phyloP scores from a whole-genome alignment of 2,113 vertebrate genomes.

The Phalacrocorax pelagicus region DNA sequence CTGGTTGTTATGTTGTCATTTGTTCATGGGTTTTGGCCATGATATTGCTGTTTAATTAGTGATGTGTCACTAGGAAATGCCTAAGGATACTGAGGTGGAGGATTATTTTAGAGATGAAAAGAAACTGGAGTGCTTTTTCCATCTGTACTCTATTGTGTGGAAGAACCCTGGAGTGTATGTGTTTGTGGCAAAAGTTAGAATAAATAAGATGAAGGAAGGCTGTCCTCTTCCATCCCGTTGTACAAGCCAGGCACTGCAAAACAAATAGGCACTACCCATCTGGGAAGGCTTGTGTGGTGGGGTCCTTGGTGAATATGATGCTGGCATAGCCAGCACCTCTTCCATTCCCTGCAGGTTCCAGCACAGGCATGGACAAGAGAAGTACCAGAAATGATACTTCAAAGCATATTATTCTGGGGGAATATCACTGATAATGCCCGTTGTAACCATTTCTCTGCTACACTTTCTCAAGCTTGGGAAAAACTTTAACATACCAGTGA shows the following conservation, averaged over 20 bases:
- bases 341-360: not conserved
- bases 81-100: not conserved
- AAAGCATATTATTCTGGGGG: not conserved
- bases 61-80: constrained; percentile 4
- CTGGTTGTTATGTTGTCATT: not conserved
- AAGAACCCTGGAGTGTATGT: not conserved
- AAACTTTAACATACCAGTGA: not conserved
- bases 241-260: not conserved
- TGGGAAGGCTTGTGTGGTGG: not conserved
- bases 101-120: not conserved
- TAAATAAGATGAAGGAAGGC: not conserved
- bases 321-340: not conserved
- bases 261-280: not conserved
- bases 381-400: not conserved
- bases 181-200: not conserved
- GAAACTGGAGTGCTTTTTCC: not conserved
- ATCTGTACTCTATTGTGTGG: not conserved
- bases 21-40: not conserved
- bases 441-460: not conserved
- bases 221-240: not conserved
- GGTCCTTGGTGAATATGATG: not conserved
- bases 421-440: not conserved
- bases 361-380: not conserved
- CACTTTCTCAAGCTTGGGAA: not conserved
- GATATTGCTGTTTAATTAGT: not conserved